Base-by-base conservation (phyloP, 2,888 invertebrate species). In the Sinotaia quadrata region DNA sequence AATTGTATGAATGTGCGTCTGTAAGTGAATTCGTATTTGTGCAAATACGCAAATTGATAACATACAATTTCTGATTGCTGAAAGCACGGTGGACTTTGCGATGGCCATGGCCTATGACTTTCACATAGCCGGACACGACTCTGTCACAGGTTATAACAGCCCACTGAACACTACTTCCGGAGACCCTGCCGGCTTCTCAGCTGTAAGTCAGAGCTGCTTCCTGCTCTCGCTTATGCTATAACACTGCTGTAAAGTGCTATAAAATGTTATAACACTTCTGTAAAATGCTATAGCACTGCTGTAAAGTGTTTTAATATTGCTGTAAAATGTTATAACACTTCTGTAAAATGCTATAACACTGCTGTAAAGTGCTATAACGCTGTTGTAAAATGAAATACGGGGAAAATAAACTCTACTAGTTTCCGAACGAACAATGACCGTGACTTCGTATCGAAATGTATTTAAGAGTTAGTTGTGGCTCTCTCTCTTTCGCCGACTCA, bases 61-160 rank as follows among this genome's bases (percentile, higher is more conserved):
- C n/a, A n/a, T n/a, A n/a, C n/a, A n/a, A n/a, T n/a, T n/a, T n/a
- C n/a, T n/a, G n/a, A n/a, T n/a, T n/a, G n/a, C n/a, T n/a, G n/a
- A n/a, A n/a, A 75, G 75, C 1, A 41, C 59, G n/a, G 54, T 73
- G 37, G 75, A 75, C 61, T 75, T 69, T 31, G 71, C 61, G 7
- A 77, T 73, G 44, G 70, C 62, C 24, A 77, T 77, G 77, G 41
- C 75, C 10, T 77, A 77, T 52, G 77, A 75, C 33, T 71, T 74
- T 41, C 77, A 77, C 51, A 69, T 44, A 8, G 37, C 57, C 18
- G 68, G 67, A 18, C 18, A n/a, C 0, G 74, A 75, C 60, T 69
- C 21, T 15, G 29, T 5, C 10, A 77, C 77, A 2, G 74, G 74
- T n/a, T 75, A 73, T 54, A 77, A 77, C 67, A 77, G 77, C 57